Percentiles rank a stretch among this genome's conserved stretches.
phyloP scores from a whole-genome alignment of 2,797 vertebrate species.

The Cyclopterus lumpus region DNA sequence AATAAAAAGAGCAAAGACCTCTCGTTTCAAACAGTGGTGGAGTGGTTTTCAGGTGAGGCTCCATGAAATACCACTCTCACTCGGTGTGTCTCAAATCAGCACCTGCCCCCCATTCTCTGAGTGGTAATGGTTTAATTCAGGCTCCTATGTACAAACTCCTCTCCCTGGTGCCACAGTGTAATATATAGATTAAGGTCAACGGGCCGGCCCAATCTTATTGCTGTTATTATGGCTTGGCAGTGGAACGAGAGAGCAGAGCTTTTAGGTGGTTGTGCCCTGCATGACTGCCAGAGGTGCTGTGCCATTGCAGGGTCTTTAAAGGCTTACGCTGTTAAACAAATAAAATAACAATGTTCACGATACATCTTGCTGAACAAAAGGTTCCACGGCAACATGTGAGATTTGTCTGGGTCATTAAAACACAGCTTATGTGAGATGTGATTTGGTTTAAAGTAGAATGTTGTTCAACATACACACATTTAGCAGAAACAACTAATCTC shows the following conservation, averaged over 20 bases:
- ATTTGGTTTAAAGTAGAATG: slow-evolving; percentile 50
- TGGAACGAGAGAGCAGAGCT: slow-evolving; percentile 61
- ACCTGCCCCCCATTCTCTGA: slow-evolving; percentile 2
- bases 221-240: slow-evolving; percentile 76
- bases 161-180: slow-evolving; percentile 72
- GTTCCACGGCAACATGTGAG: slow-evolving; percentile 60
- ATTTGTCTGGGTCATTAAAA: slow-evolving; percentile 63
- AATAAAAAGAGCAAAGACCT: neutral
- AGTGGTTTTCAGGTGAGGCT: slow-evolving; percentile 24
- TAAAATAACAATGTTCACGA: slow-evolving; percentile 46
- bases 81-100: slow-evolving; percentile 19
- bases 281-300: slow-evolving; percentile 49
- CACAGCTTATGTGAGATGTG: slow-evolving; percentile 50
- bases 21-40: neutral
- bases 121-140: slow-evolving; percentile 53
- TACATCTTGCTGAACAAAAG: slow-evolving; percentile 52
- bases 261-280: slow-evolving; percentile 64
- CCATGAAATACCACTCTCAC: slow-evolving; percentile 22
- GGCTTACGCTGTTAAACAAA: slow-evolving; percentile 35
- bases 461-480: neutral
- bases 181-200: slow-evolving; percentile 78
- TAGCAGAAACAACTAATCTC: neutral
- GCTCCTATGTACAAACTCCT: slow-evolving; percentile 50
- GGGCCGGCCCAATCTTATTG: slow-evolving; percentile 71
- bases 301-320: slow-evolving; percentile 46